Evolutionary conservation across 2,797 vertebrate genomes (phyloP).

Genomic region (Nothura maculosa): DNA sequence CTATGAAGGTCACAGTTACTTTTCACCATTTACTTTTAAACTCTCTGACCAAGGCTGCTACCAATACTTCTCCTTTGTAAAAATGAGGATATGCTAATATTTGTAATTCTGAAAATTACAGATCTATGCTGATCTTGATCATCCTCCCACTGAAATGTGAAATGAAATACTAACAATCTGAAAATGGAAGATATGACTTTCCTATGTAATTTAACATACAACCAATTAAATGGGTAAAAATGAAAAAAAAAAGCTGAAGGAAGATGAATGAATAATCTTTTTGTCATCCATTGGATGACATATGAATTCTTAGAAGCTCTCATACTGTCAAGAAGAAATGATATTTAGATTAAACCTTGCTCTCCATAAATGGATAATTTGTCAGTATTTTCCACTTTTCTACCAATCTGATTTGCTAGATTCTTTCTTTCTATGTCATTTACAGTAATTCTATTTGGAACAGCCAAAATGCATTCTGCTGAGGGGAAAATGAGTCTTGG

Average conservation of each 20-base stretch:
- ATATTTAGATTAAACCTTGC: slow-evolving; percentile 75
- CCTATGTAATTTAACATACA: neutral
- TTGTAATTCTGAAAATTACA: neutral
- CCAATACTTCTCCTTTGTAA: neutral
- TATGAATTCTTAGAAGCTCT: slow-evolving; percentile 70
- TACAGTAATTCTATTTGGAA: slow-evolving; percentile 59
- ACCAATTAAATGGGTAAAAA: slow-evolving; percentile 5
- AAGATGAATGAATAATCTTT: slow-evolving; percentile 51
- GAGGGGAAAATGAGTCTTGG: neutral
- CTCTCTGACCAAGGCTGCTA: neutral
- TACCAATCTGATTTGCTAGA: slow-evolving; percentile 64
- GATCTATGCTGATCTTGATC: neutral
- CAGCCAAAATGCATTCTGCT: slow-evolving; percentile 58
- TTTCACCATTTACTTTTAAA: neutral
- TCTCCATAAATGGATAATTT: slow-evolving; percentile 73
- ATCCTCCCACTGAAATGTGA: neutral
- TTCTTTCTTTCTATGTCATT: slow-evolving; percentile 67
- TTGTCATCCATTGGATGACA: slow-evolving; percentile 52
- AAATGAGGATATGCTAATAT: neutral
- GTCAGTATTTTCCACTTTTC: slow-evolving; percentile 74
- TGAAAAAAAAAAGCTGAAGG: slow-evolving; percentile 5
- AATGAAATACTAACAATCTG: slow-evolving; percentile 42
- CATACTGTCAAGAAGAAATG: slow-evolving; percentile 62
- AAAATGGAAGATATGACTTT: slow-evolving; percentile 3
- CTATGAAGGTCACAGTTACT: neutral